These are phyloP conservation scores for Linnaemya vulpina DNA, from an alignment of 2,888 invertebrate species.

Conservation along the genomic window DNA sequence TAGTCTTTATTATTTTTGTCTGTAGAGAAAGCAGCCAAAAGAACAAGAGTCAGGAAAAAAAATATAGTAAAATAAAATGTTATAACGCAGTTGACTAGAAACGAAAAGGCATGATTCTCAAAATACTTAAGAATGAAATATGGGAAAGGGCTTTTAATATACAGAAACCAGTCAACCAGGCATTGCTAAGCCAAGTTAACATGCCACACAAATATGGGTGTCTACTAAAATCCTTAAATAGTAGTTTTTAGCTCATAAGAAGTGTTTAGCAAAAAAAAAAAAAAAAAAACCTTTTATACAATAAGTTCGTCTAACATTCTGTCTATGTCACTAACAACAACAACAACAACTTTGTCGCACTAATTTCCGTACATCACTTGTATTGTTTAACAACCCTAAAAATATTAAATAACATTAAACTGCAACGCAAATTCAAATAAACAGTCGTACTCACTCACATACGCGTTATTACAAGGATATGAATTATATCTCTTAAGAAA, in stretches of 20 bases:
- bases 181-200: conserved; percentile 52
- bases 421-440: conserved; percentile 1
- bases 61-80: conserved; percentile 46
- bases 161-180: conserved; percentile 25
- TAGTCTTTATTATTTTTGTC: conserved; percentile 54
- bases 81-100: conserved; percentile 39
- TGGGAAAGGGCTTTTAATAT: conserved; percentile 55
- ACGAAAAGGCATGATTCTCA: conserved; percentile 42
- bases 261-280: conserved; percentile 44
- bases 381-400: conserved; percentile 52
- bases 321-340: conserved; percentile 61
- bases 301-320: conserved; percentile 16
- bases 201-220: conserved; percentile 40
- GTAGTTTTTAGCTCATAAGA: conserved; percentile 42
- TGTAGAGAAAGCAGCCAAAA: conserved; percentile 37
- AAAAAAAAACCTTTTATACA: conserved; percentile 59
- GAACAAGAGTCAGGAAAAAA: not conserved
- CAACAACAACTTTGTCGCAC: conserved; percentile 74
- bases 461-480: conserved; percentile 6
- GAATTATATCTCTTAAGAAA: conserved; percentile 10
- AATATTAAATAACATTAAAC: conserved; percentile 11
- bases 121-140: conserved; percentile 38
- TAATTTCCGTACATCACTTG: conserved; percentile 76
- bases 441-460: not conserved
- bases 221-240: conserved; percentile 15